Evolutionary conservation across 1,140 invertebrate genomes (phyloP), one percentile per base, ranked within the genome.

Genomic region (Trichonephila clavata): DNA sequence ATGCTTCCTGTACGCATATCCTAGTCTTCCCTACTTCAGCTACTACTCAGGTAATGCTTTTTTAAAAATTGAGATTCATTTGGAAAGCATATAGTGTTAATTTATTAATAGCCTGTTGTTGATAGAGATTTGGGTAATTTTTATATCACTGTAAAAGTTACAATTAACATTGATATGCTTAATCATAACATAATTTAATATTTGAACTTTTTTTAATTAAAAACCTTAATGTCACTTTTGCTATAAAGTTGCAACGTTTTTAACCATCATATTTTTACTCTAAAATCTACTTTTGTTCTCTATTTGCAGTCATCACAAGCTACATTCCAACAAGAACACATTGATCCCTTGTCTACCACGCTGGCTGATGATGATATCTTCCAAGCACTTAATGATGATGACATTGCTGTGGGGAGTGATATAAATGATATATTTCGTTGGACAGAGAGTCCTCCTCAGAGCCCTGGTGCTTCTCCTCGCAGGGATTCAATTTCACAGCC

Each of bases 11-110:
- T 95, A 99, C 99, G 84, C 99, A 99, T 96, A 99, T 99, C 94
- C 97, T 99, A 93, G 99, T 99, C 93, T 99, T 99, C 96, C 99
- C 99, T 83, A 99, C 98, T 14, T 99, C 98, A 90, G 98, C 99
- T 57, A 99, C 98, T 60, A 98, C 98, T 90, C 98, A 98, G 97
- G 98, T 98, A 96, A 68, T 84, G 21, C 14, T 20, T 95, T 94
- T n/a, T 63, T 57, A 0, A 10, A 50, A 50, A 50, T 50, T 50
- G 50, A 50, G 10, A 50, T 50, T 50, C 50, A 50, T 50, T 50
- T 50, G 50, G 10, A 5, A 50, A 50, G 50, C 50, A 50, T 50
- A 13, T 50, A 50, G 7, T 50, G 10, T 10, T 50, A 50, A 13
- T 50, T 50, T 50, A 50, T 50, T 50, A 10, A 50, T 13, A 10